Evolutionary conservation across 2,888 invertebrate species (phyloP), one percentile per base, ranked within the genome.

Genomic region (Fragum fragum): DNA sequence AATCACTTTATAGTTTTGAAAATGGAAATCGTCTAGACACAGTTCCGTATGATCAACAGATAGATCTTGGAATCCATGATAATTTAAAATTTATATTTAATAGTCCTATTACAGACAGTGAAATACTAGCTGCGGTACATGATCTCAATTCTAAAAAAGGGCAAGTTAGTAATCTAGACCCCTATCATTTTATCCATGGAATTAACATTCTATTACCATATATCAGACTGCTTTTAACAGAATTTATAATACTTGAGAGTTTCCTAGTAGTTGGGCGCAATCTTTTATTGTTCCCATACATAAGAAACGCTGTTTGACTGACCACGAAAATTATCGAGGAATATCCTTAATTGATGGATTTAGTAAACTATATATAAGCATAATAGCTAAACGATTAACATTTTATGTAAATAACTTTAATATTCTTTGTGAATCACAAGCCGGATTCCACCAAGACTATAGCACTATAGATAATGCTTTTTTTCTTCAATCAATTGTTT

Each of bases 391-490:
- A n/a, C n/a, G n/a, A n/a, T n/a, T n/a, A n/a, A 69, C 75, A n/a
- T 77, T 77, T 55, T 77, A 66, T 66, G 52, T 32, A 9, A 29
- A 71, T n/a, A 63, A 52, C 16, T 76, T 32, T 52, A 52, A 76
- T 18, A 71, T 59, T 18, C 11, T 66, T 7, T 36, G 36, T 66
- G 66, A 66, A 66, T 53, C 11, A 11, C 68, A 18, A 36, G 29
- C 29, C 29, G 59, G 63, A 1, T 76, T 76, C 26, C 29, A 66
- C 53, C 21, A 47, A 14, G 66, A 29, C 7, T 77, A 71, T 55
- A 52, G 63, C n/a, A 66, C 71, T 36, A 39, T 72, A 23, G 77
- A 77, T 66, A 77, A 77, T 42, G 78, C 55, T 57, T 78, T 42
- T 73, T 52, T 78, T 55, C 55, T 78, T 11, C 68, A 73, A n/a